Evolutionary conservation across 2,113 vertebrate species (phyloP), one percentile per base, ranked within the genome.

Genomic region (Archocentrus centrarchus): DNA sequence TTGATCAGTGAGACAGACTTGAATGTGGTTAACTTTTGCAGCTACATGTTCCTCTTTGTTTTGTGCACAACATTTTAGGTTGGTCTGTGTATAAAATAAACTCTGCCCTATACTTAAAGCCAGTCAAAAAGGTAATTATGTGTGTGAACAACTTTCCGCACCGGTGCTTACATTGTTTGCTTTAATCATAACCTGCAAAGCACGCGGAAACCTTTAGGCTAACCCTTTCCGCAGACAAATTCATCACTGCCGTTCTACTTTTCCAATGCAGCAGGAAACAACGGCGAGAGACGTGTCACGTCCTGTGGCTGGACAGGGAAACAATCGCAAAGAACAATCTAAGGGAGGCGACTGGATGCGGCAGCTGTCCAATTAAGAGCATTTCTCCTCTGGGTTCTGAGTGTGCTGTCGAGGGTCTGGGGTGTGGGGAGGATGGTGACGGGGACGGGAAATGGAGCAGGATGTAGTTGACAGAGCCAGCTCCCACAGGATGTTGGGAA

Each of bases 401-500:
- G 59, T 14, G 13, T 57, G 5, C 27, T 75, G 87, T 81, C 61
- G 30, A 32, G 59, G 84, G 80, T 80, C 82, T 44, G 4, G 8
- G 81, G 77, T 68, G 24, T 14, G 39, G 59, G 55, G 63, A 89
- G 83, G 77, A 91, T 39, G 80, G 80, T 9, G 64, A 86, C 73
- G 18, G 86, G 81, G 83, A 70, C 82, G 85, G 90, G 91, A 92
- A 88, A 80, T 79, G 37, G 70, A 81, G 79, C 84, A 91, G 93
- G 94, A 93, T 86, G n/a, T 39, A 80, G 87, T 60, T 90, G 91
- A 93, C 84, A 90, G 78, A 39, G 50, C 57, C 86, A 64, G 89
- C 87, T 83, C 88, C 85, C 70, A 91, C 91, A 94, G 94, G 94
- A 95, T 92, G 93, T 86, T 75, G 89, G 79, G 44, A 88, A 83